A percentile compares a stretch with the other conserved stretches of the same genome.
Evolutionary conservation across 2,113 vertebrate species (phyloP).

Genomic region (Camelus dromedarius): DNA sequence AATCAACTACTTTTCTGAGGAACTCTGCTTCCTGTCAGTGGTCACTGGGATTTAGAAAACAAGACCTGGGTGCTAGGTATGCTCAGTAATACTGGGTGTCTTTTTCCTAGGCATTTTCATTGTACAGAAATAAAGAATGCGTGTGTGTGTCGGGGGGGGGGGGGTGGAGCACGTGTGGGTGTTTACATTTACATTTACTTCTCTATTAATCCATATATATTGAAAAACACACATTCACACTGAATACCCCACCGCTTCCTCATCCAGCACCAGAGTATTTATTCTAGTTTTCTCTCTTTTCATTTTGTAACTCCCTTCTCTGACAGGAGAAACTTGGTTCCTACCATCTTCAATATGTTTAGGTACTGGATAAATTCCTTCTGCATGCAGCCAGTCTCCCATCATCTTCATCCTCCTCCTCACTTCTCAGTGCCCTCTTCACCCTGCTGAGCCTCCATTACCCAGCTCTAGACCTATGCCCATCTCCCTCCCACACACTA

Average conservation of each 20-base stretch:
- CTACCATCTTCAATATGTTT: not conserved
- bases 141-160: not conserved
- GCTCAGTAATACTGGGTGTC: not conserved
- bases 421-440: not conserved
- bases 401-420: not conserved
- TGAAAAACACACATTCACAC: not conserved
- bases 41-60: constrained; percentile 21
- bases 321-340: not conserved
- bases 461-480: not conserved
- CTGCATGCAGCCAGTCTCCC: not conserved
- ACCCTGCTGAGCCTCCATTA: not conserved
- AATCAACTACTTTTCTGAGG: not conserved
- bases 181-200: not conserved
- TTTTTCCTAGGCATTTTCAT: not conserved
- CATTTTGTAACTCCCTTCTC: not conserved
- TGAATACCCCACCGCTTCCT: not conserved
- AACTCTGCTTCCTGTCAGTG: not conserved
- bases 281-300: not conserved
- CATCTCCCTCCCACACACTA: not conserved
- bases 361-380: not conserved
- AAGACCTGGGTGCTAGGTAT: not conserved
- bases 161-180: not conserved
- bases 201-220: not conserved
- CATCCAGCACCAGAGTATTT: not conserved
- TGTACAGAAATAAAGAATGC: not conserved